Evolutionary conservation across 1,140 invertebrate species (phyloP), one percentile per base, ranked within the genome.

Genomic region (Microplitis demolitor): DNA sequence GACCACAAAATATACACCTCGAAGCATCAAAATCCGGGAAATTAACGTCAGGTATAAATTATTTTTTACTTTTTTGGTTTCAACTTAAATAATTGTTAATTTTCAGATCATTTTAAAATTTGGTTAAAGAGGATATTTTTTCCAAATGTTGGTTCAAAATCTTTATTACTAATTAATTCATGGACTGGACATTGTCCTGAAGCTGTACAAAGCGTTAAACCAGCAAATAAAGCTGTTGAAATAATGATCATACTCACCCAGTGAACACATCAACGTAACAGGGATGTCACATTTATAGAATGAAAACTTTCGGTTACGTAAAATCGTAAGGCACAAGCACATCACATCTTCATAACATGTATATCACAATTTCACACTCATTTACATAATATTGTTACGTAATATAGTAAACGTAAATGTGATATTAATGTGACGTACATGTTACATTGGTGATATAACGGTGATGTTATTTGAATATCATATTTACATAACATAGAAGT

Each of bases 1-100:
- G 60, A 72, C 31, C 62, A 31, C 24, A 56, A 37, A 72, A 66
- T 66, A 62, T 66, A 13, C 51, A 66, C 53, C 14, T 66, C 2
- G 16, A 34, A 14, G 60, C 56, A 53, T 58, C 71, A 24, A 66
- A 72, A 67, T 72, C 71, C 3, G 71, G 63, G 4, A 72, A 72
- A 50, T 53, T 72, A 0, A 71, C 70, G 1, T 71, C 62, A 16
- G 60, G 60, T 62, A 62, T 13, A 2, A 62, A 14, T 3, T n/a
- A 54, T 39, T 39, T 9, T 39, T 39, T 39, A 2, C 3, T 2
- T 39, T 39, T 39, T 6, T 39, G 37, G 24, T 1, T 24, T 24
- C 24, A 24, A 24, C 24, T 24, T n/a, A 24, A 54, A 4, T 14
- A 54, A 54, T 24, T 54, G 13, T 54, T 24, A 16, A 53, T 53